Conservation (phyloP, 2,888 invertebrate species). For the Agrochola lychnidis region DNA sequence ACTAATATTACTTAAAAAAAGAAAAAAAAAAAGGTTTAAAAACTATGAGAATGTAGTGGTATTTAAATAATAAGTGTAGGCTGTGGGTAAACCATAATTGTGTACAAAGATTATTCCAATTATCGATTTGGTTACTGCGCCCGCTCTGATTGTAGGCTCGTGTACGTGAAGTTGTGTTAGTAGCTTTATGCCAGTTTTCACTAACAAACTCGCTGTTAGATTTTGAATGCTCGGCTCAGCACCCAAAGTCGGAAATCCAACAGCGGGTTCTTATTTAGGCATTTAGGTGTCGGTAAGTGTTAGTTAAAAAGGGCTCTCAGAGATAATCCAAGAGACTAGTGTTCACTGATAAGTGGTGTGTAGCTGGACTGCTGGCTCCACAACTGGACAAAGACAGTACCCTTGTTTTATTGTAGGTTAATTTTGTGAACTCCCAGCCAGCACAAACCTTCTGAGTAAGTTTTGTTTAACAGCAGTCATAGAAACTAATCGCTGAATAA, state of each 20-base stretch:
- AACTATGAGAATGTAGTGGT: too few species aligned
- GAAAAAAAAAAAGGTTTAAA: too few species aligned
- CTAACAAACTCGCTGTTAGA: not conserved
- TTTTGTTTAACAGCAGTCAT: too few species aligned
- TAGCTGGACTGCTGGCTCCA: not conserved
- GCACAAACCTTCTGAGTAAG: too few species aligned
- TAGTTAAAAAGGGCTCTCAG: not conserved
- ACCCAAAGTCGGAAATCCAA: not conserved
- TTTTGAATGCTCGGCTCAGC: not conserved
- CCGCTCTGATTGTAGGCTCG: not conserved
- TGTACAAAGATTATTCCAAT: not conserved
- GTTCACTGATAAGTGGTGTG: too few species aligned
- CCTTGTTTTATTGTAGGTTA: not conserved
- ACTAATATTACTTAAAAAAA: not conserved
- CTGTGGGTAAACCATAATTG: not conserved
- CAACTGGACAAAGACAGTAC: not conserved
- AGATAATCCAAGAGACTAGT: not conserved
- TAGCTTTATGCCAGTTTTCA: not conserved
- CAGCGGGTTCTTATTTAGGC: not conserved
- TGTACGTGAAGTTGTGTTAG: not conserved
- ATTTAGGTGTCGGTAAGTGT: too few species aligned
- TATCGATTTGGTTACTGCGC: not conserved
- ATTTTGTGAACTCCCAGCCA: not conserved
- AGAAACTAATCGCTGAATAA: too few species aligned
- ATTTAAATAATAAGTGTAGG: too few species aligned